A percentile compares a stretch with the other conserved stretches of the same genome.
These are phyloP conservation scores for Nerophis lumbriciformis DNA, from an alignment of 2,113 vertebrate species.

Conservation along the genomic window DNA sequence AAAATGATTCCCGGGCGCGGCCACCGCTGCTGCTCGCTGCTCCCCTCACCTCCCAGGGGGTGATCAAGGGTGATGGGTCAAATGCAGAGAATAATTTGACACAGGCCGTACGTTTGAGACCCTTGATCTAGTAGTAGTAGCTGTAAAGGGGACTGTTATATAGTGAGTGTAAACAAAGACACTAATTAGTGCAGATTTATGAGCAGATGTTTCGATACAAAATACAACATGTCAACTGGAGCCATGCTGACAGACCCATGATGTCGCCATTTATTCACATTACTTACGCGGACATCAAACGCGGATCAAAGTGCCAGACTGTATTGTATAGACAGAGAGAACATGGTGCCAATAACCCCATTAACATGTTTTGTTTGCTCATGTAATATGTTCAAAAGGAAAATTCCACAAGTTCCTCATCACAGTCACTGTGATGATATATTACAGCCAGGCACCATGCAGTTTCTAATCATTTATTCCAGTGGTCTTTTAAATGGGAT, in stretches of 20 bases:
- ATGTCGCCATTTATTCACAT: slow-evolving; percentile 29
- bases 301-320: slow-evolving; percentile 20
- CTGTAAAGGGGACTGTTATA: slow-evolving; percentile 23
- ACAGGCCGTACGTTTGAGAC: too few species aligned
- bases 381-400: slow-evolving; percentile 12
- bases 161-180: slow-evolving; percentile 63
- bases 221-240: slow-evolving; percentile 47
- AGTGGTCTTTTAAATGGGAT: slow-evolving; percentile 39
- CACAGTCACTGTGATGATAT: slow-evolving; percentile 6
- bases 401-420: background rate
- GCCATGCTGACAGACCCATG: slow-evolving; percentile 37
- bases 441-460: slow-evolving; percentile 15
- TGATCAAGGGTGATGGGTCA: too few species aligned
- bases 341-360: background rate
- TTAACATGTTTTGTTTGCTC: slow-evolving; percentile 13
- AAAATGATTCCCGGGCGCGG: too few species aligned
- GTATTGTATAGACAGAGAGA: background rate
- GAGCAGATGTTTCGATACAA: slow-evolving; percentile 53
- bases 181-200: slow-evolving; percentile 47
- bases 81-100: too few species aligned
- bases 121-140: slow-evolving; percentile 21
- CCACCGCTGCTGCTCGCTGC: too few species aligned
- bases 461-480: slow-evolving; percentile 29
- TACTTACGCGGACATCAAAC: slow-evolving; percentile 42
- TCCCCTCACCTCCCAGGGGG: too few species aligned